phyloP scores from a whole-genome alignment of 2,113 vertebrate species.

The Polypterus senegalus region DNA sequence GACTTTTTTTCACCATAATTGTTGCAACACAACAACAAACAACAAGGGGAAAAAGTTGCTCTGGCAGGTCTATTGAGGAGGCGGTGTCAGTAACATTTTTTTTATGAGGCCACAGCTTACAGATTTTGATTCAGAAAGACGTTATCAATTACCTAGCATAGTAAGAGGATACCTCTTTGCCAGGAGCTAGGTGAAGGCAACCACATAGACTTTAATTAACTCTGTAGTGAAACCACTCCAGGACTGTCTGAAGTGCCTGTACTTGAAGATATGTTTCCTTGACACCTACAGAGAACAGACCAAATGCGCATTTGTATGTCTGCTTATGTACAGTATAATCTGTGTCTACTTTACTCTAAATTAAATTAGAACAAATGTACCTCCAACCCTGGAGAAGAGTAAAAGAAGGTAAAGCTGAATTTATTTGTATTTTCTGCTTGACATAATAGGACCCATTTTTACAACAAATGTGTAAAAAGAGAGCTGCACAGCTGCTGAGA shows the following conservation, averaged over 20 bases:
- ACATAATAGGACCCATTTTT: too few species aligned
- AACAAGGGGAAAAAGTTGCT: conserved; percentile 44
- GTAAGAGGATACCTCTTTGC: conserved; percentile 14
- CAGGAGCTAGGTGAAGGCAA: conserved; percentile 17
- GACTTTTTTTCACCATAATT: conserved; percentile 84
- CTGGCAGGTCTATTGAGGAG: conserved; percentile 51
- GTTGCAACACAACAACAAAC: conserved; percentile 80
- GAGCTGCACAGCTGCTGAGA: too few species aligned
- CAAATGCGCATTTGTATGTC: too few species aligned
- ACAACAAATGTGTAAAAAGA: too few species aligned
- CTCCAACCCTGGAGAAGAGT: too few species aligned
- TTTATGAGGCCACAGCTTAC: conserved; percentile 7
- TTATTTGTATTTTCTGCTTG: too few species aligned
- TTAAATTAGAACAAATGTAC: too few species aligned
- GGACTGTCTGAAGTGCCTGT: conserved; percentile 2
- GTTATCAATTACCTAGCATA: conserved; percentile 11
- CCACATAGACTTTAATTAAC: conserved; percentile 19
- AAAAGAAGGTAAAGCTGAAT: too few species aligned
- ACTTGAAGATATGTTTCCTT: background rate
- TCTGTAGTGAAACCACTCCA: conserved; percentile 5
- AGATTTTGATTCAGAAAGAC: conserved; percentile 7
- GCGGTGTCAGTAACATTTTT: conserved; percentile 30
- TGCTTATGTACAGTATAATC: too few species aligned
- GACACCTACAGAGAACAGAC: too few species aligned
- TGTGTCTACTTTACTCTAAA: too few species aligned